phyloP scores from a whole-genome alignment of 2,797 vertebrate genomes.

The Paedocypris micromegethes region DNA sequence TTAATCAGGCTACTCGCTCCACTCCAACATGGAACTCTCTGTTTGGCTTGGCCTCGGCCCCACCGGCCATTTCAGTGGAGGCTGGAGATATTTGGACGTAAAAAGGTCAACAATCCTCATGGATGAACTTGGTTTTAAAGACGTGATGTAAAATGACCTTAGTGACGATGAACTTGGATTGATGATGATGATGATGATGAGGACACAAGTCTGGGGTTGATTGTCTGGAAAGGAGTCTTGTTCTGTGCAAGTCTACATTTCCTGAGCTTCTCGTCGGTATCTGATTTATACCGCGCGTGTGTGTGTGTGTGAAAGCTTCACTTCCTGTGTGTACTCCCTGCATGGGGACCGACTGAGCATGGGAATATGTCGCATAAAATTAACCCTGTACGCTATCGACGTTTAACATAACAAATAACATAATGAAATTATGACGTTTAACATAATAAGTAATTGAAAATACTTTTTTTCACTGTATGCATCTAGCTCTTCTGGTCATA shows the following conservation, averaged over 20 bases:
- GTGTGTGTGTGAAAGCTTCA: slow-evolving; percentile 16
- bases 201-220: not conserved
- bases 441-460: no score
- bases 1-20: slow-evolving; percentile 34
- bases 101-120: not conserved
- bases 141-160: slow-evolving; percentile 17
- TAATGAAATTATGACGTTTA: no score
- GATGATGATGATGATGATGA: not conserved
- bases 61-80: slow-evolving; percentile 11
- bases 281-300: slow-evolving; percentile 11
- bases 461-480: no score
- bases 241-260: not conserved
- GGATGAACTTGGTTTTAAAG: not conserved
- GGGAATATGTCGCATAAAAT: slow-evolving; percentile 36
- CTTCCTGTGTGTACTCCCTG: slow-evolving; percentile 36
- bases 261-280: slow-evolving; percentile 1
- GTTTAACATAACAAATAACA: no score
- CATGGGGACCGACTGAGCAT: slow-evolving; percentile 23
- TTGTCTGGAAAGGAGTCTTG: slow-evolving; percentile 1
- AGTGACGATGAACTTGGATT: slow-evolving; percentile 7
- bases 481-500: no score
- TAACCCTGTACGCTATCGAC: not conserved
- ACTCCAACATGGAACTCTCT: slow-evolving; percentile 16
- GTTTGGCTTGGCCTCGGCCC: slow-evolving; percentile 17
- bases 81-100: slow-evolving; percentile 11